phyloP scores from a whole-genome alignment of 2,113 vertebrate species.

The Peromyscus leucopus region DNA sequence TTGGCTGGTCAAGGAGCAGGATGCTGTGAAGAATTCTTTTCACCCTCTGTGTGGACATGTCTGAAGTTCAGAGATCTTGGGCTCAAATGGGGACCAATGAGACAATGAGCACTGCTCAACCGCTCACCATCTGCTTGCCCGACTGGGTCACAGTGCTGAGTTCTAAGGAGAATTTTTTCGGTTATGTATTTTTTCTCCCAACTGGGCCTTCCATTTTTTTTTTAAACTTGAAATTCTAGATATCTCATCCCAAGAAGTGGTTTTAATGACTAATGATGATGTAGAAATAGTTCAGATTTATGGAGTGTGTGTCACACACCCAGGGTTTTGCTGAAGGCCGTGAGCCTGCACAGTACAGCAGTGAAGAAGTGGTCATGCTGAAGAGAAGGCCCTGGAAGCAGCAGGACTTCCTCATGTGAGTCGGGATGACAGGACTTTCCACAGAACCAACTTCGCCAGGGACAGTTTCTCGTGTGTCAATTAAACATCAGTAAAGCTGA shows the following conservation, averaged over 20 bases:
- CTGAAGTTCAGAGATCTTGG: neutral
- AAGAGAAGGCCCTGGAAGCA: neutral
- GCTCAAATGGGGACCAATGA: neutral
- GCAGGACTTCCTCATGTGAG: rapidly evolving
- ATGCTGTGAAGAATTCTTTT: neutral
- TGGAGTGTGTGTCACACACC: rapidly evolving
- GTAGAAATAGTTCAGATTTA: neutral
- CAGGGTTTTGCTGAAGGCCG: neutral
- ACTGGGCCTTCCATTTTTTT: neutral
- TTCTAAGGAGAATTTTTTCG: neutral
- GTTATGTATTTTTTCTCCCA: neutral
- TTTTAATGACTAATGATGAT: neutral
- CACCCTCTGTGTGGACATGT: no score
- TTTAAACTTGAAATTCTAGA: neutral
- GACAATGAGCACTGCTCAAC: rapidly evolving
- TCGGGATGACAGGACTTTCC: neutral
- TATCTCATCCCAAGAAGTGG: neutral
- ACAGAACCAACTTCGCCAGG: rapidly evolving
- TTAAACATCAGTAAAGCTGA: neutral
- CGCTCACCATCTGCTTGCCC: neutral
- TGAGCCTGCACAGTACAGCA: neutral
- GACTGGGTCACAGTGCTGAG: neutral
- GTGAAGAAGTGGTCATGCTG: rapidly evolving
- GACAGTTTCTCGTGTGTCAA: neutral
- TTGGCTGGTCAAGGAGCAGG: neutral